Evolutionary conservation across 2,888 invertebrate species (phyloP).

Genomic region (Epinotia demarniana): DNA sequence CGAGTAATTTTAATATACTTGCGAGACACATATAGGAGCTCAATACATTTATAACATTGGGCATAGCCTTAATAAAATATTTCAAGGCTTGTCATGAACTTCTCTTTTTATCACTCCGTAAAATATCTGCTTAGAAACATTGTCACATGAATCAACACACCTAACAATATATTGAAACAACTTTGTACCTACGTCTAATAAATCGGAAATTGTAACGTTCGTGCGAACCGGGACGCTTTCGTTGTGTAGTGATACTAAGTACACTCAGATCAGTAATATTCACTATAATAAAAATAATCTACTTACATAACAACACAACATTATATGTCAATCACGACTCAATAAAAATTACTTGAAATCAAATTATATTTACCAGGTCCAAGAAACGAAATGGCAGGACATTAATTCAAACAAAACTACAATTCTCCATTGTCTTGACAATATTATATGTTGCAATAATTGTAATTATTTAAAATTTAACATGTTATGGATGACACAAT

Average conservation of each 20-base stretch:
- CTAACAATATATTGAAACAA: neutral
- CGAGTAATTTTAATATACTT: neutral
- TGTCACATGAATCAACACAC: neutral
- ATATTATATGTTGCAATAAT: neutral
- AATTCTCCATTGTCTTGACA: neutral
- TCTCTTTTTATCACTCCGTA: conserved; percentile 10
- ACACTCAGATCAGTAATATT: conserved; percentile 30
- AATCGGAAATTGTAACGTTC: neutral
- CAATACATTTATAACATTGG: neutral
- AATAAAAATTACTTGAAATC: conserved; percentile 27
- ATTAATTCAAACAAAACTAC: neutral
- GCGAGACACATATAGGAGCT: conserved; percentile 11
- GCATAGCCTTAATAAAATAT: conserved; percentile 4
- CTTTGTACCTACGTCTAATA: neutral
- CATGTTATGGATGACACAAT: neutral
- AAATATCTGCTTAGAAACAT: conserved; percentile 1
- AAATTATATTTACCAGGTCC: conserved; percentile 26
- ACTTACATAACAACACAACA: conserved; percentile 30
- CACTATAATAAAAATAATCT: conserved; percentile 16
- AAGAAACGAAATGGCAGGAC: conserved; percentile 3
- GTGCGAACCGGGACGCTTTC: conserved; percentile 19
- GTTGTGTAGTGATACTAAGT: conserved; percentile 35
- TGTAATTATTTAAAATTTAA: neutral
- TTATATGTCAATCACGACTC: conserved; percentile 32
- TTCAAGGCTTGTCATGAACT: conserved; percentile 16